A percentile compares a stretch with the other conserved stretches of the same genome.
These are phyloP conservation scores for Leucoraja erinaceus DNA, from an alignment of 2,113 vertebrate genomes.

Conservation along the genomic window DNA sequence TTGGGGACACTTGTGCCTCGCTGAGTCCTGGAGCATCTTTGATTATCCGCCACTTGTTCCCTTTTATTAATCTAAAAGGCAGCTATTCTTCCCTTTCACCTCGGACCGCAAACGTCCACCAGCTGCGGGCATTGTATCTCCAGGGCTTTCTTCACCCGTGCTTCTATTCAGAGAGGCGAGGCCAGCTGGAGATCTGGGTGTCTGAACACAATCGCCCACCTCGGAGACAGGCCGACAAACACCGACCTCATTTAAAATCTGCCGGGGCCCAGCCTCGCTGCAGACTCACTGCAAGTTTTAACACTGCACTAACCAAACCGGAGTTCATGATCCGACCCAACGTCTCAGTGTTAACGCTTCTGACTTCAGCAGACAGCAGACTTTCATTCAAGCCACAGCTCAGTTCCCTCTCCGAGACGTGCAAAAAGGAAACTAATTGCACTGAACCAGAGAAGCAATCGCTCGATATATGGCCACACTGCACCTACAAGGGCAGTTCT, in stretches of 20 bases:
- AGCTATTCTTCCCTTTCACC: background rate
- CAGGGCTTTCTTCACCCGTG: background rate
- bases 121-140: constrained; percentile 1
- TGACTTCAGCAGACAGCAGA: background rate
- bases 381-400: background rate
- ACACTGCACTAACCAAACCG: background rate
- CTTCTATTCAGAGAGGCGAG: background rate
- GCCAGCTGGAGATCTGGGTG: background rate
- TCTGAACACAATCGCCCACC: background rate
- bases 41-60: background rate
- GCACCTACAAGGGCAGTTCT: background rate
- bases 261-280: background rate
- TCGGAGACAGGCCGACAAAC: background rate
- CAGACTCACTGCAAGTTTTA: background rate
- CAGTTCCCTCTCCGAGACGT: background rate
- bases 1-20: background rate
- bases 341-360: background rate
- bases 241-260: background rate
- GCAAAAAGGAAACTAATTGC: too few relatives aligned
- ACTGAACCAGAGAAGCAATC: background rate
- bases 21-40: background rate
- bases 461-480: background rate
- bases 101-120: background rate
- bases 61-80: background rate
- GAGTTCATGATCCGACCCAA: background rate